Evolutionary conservation across 2,888 invertebrate species (phyloP).

Genomic region (Bhutanitis thaidina): DNA sequence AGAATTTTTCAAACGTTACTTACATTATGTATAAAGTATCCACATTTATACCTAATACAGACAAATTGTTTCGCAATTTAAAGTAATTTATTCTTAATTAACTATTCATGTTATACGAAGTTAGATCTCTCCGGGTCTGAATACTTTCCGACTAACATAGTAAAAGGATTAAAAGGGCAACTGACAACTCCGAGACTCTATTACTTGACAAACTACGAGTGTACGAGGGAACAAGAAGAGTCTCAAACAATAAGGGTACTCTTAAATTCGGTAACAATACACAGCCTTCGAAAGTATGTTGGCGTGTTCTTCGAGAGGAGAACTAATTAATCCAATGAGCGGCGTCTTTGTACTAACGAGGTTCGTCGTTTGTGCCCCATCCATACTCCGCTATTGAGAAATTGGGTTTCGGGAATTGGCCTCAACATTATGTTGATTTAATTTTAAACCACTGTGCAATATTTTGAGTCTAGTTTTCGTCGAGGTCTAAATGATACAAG

Average conservation of each 20-base stretch:
- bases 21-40: no score
- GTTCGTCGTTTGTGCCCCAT: constrained; percentile 62
- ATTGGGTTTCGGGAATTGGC: constrained; percentile 58
- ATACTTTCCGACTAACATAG: constrained; percentile 57
- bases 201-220: constrained; percentile 52
- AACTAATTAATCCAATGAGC: constrained; percentile 76
- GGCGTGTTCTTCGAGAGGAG: constrained; percentile 53
- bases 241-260: constrained; percentile 51
- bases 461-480: no score
- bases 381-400: constrained; percentile 47
- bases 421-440: constrained; percentile 26
- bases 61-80: constrained; percentile 35
- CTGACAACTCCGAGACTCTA: constrained; percentile 42
- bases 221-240: constrained; percentile 56
- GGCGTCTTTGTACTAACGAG: constrained; percentile 69
- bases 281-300: constrained; percentile 30
- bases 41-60: constrained; percentile 15
- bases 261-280: constrained; percentile 32
- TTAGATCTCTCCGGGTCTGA: constrained; percentile 39
- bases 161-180: constrained; percentile 55
- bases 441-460: constrained; percentile 2
- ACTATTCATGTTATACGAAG: constrained; percentile 54
- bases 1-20: no score
- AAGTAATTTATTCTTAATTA: constrained; percentile 56
- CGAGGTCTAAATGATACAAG: no score